A percentile compares a stretch with the other conserved stretches of the same genome.
These are phyloP conservation scores for Leptopilina drosophilae DNA, from an alignment of 2,888 invertebrate species.

Conservation along the genomic window DNA sequence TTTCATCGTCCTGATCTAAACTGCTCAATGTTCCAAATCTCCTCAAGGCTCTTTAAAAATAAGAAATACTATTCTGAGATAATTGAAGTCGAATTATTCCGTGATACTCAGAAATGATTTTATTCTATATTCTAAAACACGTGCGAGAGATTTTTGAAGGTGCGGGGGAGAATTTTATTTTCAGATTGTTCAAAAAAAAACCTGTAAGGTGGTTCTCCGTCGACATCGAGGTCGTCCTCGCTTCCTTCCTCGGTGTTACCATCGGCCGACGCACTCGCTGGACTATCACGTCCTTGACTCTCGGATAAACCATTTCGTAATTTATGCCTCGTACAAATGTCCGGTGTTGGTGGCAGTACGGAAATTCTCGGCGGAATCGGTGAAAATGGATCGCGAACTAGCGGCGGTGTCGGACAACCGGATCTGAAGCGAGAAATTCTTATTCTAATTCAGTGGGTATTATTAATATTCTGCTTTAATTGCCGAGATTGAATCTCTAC, in stretches of 20 bases:
- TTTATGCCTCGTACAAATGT: constrained; percentile 74
- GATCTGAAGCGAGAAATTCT: constrained; percentile 65
- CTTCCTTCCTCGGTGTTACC: constrained; percentile 75
- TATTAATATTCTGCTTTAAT: not conserved
- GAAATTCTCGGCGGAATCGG: constrained; percentile 84
- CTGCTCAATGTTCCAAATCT: constrained; percentile 77
- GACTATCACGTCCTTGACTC: constrained; percentile 71
- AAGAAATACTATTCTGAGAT: not conserved
- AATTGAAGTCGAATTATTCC: not conserved
- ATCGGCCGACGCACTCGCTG: constrained; percentile 71
- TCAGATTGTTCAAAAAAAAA: constrained; percentile 49
- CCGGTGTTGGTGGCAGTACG: constrained; percentile 87
- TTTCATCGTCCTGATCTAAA: constrained; percentile 75
- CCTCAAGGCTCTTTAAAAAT: constrained; percentile 66
- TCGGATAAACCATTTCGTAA: constrained; percentile 69
- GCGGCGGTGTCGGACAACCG: constrained; percentile 72
- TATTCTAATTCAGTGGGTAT: constrained; percentile 12
- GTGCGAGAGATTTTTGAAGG: not conserved
- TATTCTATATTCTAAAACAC: not conserved
- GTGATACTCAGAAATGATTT: not conserved
- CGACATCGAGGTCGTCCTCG: constrained; percentile 75
- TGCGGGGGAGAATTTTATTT: not conserved
- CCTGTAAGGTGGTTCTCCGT: constrained; percentile 77
- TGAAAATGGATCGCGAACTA: constrained; percentile 76
- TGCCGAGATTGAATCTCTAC: not conserved